Percentiles rank a stretch among this genome's conserved stretches.
phyloP scores from a whole-genome alignment of 2,888 invertebrate genomes.

The Lepas anatifera region DNA sequence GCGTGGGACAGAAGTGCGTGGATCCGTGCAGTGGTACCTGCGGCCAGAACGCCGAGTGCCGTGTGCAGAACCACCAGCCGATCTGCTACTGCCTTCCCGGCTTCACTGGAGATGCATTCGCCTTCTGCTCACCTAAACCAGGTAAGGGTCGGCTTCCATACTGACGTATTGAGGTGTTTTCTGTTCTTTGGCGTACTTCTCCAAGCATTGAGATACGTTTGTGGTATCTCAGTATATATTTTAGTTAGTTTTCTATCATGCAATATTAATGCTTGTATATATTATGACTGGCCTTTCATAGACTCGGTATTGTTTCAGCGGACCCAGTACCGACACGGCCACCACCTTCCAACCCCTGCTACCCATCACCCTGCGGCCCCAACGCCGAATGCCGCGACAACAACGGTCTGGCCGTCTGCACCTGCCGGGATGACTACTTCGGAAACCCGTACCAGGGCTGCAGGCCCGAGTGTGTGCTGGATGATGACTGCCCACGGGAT shows the following conservation, averaged over 20 bases:
- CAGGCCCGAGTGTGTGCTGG: conserved; percentile 62
- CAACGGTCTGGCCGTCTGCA: conserved; percentile 28
- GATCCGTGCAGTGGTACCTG: conserved; percentile 56
- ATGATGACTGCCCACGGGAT: conserved; percentile 58
- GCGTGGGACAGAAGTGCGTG: conserved; percentile 62
- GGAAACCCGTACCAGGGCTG: conserved; percentile 43
- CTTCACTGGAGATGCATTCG: conserved; percentile 59
- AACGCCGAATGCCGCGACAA: conserved; percentile 67
- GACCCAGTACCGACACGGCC: neutral
- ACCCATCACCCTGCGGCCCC: conserved; percentile 41
- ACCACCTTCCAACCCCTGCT: neutral
- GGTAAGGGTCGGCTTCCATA: no score
- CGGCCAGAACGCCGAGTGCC: conserved; percentile 51
- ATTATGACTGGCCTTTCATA: no score
- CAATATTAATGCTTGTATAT: neutral
- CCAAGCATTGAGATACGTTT: no score
- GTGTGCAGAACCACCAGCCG: conserved; percentile 64
- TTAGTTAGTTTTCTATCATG: no score
- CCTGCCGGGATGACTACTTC: conserved; percentile 31
- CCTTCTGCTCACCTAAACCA: conserved; percentile 44
- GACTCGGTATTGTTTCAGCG: neutral
- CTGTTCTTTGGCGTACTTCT: no score
- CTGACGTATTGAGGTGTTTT: no score
- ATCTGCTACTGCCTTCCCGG: conserved; percentile 63
- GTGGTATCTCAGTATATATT: no score